Conservation (phyloP, 2,113 vertebrate genomes). For the Bolborhynchus lineola region DNA sequence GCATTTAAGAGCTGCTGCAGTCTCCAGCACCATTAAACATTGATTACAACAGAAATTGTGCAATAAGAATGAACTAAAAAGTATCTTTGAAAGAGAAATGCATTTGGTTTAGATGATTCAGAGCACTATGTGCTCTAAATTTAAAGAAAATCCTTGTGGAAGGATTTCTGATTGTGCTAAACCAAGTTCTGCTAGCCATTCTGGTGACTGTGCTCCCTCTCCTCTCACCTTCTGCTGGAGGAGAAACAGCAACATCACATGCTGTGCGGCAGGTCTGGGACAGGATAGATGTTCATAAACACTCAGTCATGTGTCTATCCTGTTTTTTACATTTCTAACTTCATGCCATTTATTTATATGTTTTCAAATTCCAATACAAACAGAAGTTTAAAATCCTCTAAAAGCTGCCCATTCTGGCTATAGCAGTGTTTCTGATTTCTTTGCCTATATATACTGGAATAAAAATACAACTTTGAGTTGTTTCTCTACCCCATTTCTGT, state of each 20-base stretch:
- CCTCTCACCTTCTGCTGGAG: constrained; percentile 24
- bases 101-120: neutral
- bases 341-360: neutral
- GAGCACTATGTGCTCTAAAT: neutral
- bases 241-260: constrained; percentile 50
- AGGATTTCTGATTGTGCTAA: neutral
- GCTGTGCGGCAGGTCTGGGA: neutral
- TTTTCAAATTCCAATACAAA: constrained; percentile 7
- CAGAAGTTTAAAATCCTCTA: neutral
- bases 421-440: neutral
- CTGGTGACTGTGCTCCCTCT: neutral
- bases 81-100: neutral
- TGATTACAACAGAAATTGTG: neutral
- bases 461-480: neutral
- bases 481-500: neutral
- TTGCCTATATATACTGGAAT: neutral
- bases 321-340: constrained; percentile 21
- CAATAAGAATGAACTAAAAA: neutral
- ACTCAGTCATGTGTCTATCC: neutral
- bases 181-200: neutral
- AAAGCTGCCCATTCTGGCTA: neutral
- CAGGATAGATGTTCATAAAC: constrained; percentile 2
- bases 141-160: neutral
- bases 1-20: neutral
- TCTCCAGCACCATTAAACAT: neutral